Percentiles rank a stretch among this genome's conserved stretches.
Conservation (phyloP, 1,140 invertebrate species). For the Ostrea edulis region DNA sequence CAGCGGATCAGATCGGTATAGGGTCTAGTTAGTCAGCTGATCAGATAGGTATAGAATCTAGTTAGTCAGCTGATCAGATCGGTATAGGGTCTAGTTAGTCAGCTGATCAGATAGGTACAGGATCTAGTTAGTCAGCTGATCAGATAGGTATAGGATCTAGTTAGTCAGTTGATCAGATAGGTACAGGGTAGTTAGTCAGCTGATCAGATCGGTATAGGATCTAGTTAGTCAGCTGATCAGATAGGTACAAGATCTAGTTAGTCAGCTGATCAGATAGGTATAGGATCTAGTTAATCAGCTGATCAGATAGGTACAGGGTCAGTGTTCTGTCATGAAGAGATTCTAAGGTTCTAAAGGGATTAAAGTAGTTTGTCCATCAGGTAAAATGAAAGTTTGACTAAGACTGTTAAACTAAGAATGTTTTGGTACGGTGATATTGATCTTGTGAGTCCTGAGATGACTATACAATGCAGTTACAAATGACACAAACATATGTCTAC, state of each 20-base stretch:
- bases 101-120: constrained; percentile 94
- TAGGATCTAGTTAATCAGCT: too few species aligned
- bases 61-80: too few species aligned
- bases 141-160: constrained; percentile 89
- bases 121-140: neutral
- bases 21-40: constrained; percentile 88
- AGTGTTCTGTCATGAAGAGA: too few species aligned
- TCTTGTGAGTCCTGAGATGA: neutral
- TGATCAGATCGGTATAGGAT: constrained; percentile 90
- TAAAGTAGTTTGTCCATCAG: too few species aligned
- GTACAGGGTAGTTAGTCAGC: constrained; percentile 85
- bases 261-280: neutral
- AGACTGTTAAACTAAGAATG: too few species aligned
- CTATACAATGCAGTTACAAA: neutral
- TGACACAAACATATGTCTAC: neutral
- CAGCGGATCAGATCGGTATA: too few species aligned
- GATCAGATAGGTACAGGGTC: constrained; percentile 94
- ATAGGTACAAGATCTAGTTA: constrained; percentile 82
- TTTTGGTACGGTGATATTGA: too few species aligned
- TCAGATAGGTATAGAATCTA: constrained; percentile 84
- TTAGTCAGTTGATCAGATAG: constrained; percentile 80
- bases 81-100: constrained; percentile 95
- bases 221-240: constrained; percentile 92
- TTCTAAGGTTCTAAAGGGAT: too few species aligned
- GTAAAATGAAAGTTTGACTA: too few species aligned